Evolutionary conservation across 2,113 vertebrate genomes (phyloP).

Genomic region (Ammodytes marinus): DNA sequence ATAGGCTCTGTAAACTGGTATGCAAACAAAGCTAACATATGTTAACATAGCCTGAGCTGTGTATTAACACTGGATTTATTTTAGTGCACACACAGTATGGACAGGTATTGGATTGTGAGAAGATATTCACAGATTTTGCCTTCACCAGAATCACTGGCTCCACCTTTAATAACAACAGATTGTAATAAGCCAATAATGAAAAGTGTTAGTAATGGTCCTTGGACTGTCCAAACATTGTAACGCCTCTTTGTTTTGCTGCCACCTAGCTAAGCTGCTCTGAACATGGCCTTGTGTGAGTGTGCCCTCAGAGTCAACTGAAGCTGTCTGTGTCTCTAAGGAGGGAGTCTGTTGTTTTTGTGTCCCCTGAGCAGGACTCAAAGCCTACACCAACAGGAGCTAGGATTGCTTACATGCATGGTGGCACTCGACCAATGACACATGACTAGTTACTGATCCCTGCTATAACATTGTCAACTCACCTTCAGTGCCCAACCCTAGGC

Average conservation of each 20-base stretch:
- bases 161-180: constrained; percentile 4
- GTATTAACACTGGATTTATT: too few relatives aligned
- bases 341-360: constrained; percentile 41
- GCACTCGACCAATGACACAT: neutral
- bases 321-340: constrained; percentile 42
- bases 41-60: too few relatives aligned
- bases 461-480: neutral
- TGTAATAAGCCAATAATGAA: constrained; percentile 14
- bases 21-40: too few relatives aligned
- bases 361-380: constrained; percentile 44
- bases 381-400: constrained; percentile 47
- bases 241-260: constrained; percentile 38
- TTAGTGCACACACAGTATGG: too few relatives aligned
- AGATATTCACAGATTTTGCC: too few relatives aligned
- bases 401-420: neutral
- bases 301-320: constrained; percentile 43
- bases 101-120: too few relatives aligned
- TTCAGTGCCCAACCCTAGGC: neutral
- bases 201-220: neutral
- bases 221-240: constrained; percentile 21
- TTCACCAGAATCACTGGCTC: too few relatives aligned
- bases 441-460: constrained; percentile 10
- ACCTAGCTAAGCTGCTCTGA: constrained; percentile 1
- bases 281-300: too few relatives aligned
- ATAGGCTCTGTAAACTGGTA: too few relatives aligned